Percentiles rank a stretch among this genome's conserved stretches.
Conservation (phyloP, 1,140 invertebrate species). For the Glomeris maerens region DNA sequence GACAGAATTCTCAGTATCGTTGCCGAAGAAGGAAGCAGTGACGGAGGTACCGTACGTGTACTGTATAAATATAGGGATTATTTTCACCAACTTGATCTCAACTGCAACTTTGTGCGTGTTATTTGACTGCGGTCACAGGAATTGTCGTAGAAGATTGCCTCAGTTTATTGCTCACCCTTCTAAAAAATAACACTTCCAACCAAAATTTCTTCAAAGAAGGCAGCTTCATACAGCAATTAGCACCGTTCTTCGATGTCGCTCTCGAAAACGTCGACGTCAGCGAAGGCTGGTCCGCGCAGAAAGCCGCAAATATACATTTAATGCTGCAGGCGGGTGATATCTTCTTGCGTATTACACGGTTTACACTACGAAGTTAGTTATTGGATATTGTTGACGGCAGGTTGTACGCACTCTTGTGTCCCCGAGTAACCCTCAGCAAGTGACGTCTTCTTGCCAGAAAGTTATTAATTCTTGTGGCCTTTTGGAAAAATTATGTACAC, state of each 20-base stretch:
- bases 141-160: slow-evolving; percentile 98
- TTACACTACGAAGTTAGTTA: not conserved
- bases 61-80: too few relatives aligned
- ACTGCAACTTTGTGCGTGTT: too few relatives aligned
- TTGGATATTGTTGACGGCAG: slow-evolving; percentile 21
- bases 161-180: slow-evolving; percentile 80
- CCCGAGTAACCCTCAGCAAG: slow-evolving; percentile 66
- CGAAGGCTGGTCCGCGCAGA: slow-evolving; percentile 77
- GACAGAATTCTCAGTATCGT: slow-evolving; percentile 91
- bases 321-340: slow-evolving; percentile 51
- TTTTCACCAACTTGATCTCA: too few relatives aligned
- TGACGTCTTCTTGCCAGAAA: slow-evolving; percentile 69
- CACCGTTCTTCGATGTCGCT: slow-evolving; percentile 64
- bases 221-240: slow-evolving; percentile 26
- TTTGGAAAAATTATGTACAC: slow-evolving; percentile 51
- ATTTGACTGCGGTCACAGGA: too few relatives aligned
- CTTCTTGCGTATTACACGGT: not conserved
- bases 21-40: slow-evolving; percentile 73
- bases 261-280: slow-evolving; percentile 42
- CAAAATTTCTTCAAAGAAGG: slow-evolving; percentile 98
- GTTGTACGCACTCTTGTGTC: slow-evolving; percentile 76
- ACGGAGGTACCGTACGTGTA: slow-evolving; percentile 53
- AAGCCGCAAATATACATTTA: slow-evolving; percentile 84
- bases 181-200: slow-evolving; percentile 92
- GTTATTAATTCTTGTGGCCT: slow-evolving; percentile 72